Conservation (phyloP, 2,888 invertebrate genomes). For the Byasa hedistus region DNA sequence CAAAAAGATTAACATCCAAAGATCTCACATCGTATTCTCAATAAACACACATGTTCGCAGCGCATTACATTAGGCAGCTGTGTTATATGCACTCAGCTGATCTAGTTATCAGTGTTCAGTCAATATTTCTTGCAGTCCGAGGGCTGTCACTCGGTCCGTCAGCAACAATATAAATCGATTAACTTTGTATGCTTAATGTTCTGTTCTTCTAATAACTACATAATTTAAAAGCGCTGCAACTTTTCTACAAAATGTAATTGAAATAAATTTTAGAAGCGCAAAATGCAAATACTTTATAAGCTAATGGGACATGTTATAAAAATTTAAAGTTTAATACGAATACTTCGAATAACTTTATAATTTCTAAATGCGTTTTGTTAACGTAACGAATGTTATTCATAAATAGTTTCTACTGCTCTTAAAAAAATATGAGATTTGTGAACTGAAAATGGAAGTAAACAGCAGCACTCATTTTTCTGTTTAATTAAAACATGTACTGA, state of each 20-base stretch:
- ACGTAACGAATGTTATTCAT: too few species aligned
- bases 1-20: slow-evolving; percentile 3
- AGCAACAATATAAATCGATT: slow-evolving; percentile 11
- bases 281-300: too few species aligned
- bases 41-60: slow-evolving; percentile 49
- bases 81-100: slow-evolving; percentile 31
- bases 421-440: too few species aligned
- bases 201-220: not conserved
- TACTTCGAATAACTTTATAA: too few species aligned
- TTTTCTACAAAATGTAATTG: too few species aligned
- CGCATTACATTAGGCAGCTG: slow-evolving; percentile 2
- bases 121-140: slow-evolving; percentile 53
- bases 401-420: too few species aligned
- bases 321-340: too few species aligned
- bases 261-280: too few species aligned
- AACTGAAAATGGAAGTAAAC: not conserved
- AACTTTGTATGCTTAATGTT: not conserved
- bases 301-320: too few species aligned
- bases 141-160: slow-evolving; percentile 45
- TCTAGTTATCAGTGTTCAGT: slow-evolving; percentile 34
- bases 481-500: not conserved
- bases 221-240: not conserved
- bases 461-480: not conserved
- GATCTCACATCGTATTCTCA: slow-evolving; percentile 36
- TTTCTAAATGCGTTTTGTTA: too few species aligned